A percentile compares a stretch with the other conserved stretches of the same genome.
Evolutionary conservation across 2,113 vertebrate genomes (phyloP).

Genomic region (Heterotilapia buettikoferi): DNA sequence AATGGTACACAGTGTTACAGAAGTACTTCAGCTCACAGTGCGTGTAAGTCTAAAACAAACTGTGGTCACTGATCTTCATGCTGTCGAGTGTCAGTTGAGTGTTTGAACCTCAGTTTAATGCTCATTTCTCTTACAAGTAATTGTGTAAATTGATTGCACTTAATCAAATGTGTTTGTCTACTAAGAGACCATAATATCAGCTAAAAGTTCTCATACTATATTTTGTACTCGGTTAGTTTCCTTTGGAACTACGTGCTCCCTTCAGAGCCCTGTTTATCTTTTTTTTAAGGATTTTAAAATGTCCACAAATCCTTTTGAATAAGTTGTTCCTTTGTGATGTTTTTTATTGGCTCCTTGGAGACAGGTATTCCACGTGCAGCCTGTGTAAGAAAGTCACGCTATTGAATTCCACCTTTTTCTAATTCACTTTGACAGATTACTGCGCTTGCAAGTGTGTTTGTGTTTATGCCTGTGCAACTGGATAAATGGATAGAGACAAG

Average conservation of each 20-base stretch:
- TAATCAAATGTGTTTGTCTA: background rate
- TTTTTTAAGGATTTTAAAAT: conserved; percentile 10
- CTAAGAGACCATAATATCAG: background rate
- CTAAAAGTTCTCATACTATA: background rate
- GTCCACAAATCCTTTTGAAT: background rate
- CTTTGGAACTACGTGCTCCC: background rate
- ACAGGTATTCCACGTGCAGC: background rate
- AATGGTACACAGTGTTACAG: background rate
- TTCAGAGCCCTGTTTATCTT: background rate
- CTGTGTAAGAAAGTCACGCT: background rate
- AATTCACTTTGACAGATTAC: background rate
- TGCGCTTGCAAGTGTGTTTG: background rate
- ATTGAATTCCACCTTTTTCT: background rate
- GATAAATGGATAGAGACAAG: conserved; percentile 22
- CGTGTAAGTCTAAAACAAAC: background rate
- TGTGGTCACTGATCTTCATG: background rate
- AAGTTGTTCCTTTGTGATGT: background rate
- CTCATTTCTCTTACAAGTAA: background rate
- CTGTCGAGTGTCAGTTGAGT: background rate
- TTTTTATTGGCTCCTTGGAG: background rate
- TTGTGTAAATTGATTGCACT: background rate
- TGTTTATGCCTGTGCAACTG: background rate
- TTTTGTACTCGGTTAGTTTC: background rate
- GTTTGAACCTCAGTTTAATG: background rate
- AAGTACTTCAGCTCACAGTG: background rate